These are phyloP conservation scores for Diogma glabrata DNA, from an alignment of 2,888 invertebrate species.

Conservation along the genomic window DNA sequence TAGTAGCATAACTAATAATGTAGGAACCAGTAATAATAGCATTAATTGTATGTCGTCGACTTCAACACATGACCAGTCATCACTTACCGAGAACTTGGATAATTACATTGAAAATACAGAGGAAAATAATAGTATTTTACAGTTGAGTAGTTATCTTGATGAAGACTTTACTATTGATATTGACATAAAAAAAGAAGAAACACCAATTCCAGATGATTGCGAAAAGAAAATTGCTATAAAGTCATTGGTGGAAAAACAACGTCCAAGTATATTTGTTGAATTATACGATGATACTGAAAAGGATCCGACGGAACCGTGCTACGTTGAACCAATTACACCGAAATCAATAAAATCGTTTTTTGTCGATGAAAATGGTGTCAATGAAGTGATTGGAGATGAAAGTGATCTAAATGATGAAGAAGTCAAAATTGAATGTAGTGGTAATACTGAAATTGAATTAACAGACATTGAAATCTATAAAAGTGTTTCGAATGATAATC, in stretches of 20 bases:
- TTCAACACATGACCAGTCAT: background rate
- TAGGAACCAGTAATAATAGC: no score
- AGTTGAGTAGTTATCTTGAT: background rate
- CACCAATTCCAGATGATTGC: background rate
- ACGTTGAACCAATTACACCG: constrained; percentile 4
- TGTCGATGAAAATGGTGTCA: constrained; percentile 12
- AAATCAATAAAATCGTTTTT: constrained; percentile 10
- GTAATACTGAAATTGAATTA: constrained; percentile 4
- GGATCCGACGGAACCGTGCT: background rate
- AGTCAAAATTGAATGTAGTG: no score
- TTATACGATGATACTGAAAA: constrained; percentile 10
- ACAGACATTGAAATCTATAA: constrained; percentile 6
- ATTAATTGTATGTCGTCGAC: no score
- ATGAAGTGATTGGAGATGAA: no score
- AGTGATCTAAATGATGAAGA: no score
- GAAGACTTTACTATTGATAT: no score
- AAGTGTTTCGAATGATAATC: constrained; percentile 5
- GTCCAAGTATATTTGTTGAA: constrained; percentile 13
- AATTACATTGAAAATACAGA: background rate
- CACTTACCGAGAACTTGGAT: constrained; percentile 2
- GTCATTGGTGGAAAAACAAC: no score
- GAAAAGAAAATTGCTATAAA: background rate
- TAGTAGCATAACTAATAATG: background rate
- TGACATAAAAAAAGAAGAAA: no score
- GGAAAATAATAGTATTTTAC: background rate